These are phyloP conservation scores for Sphaeramia orbicularis DNA, from an alignment of 2,797 vertebrate species.

Conservation along the genomic window DNA sequence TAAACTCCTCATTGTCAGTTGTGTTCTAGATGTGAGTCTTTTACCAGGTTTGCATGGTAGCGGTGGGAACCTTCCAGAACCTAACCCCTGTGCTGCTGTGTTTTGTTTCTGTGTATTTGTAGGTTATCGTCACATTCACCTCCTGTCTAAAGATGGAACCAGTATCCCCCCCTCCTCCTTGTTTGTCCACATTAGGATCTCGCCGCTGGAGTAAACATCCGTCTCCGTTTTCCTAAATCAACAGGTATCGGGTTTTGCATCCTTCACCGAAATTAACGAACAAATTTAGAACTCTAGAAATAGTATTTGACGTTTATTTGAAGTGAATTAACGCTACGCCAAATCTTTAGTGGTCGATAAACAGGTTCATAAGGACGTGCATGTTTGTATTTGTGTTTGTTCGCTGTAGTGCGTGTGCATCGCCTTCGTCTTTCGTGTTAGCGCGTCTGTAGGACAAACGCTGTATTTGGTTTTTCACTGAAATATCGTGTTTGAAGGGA, in stretches of 20 bases:
- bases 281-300: not conserved
- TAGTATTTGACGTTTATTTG: conserved; percentile 40
- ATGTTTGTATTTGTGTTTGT: conserved; percentile 24
- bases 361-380: conserved; percentile 16
- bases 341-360: conserved; percentile 60
- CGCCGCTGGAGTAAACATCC: conserved; percentile 57
- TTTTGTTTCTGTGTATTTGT: conserved; percentile 18
- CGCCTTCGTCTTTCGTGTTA: too few species aligned
- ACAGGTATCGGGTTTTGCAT: not conserved
- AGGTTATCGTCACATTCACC: conserved; percentile 93
- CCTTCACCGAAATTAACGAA: too few species aligned
- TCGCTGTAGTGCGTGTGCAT: conserved; percentile 10
- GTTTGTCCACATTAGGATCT: conserved; percentile 89
- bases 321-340: conserved; percentile 61
- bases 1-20: too few species aligned
- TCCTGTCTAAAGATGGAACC: conserved; percentile 93
- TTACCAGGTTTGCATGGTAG: too few species aligned
- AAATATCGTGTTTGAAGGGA: conserved; percentile 27
- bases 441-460: too few species aligned
- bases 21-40: too few species aligned
- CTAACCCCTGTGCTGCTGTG: too few species aligned
- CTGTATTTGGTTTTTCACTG: too few species aligned
- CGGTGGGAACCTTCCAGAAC: too few species aligned
- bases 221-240: not conserved
- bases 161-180: conserved; percentile 91